Conservation (phyloP, 2,797 vertebrate genomes). For the Hydrocynus forskahlii region DNA sequence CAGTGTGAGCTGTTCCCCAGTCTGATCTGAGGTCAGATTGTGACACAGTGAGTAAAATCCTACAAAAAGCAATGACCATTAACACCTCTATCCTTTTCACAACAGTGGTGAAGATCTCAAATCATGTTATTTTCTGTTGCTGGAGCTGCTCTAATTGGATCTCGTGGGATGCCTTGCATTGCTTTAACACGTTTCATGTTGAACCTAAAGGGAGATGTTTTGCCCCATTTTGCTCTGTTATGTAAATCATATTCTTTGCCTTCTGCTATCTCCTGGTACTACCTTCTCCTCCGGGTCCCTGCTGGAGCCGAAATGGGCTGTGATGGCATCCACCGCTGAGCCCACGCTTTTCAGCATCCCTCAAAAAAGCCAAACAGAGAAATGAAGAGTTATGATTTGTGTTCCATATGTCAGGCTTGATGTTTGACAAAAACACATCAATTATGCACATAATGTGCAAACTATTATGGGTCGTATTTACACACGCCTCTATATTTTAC, state of each 20-base stretch:
- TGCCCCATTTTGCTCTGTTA: constrained; percentile 13
- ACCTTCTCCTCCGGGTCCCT: constrained; percentile 94
- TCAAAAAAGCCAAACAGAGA: constrained; percentile 46
- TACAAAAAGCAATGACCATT: not conserved
- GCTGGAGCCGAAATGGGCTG: constrained; percentile 92
- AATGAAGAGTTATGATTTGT: not conserved
- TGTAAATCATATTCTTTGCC: not conserved
- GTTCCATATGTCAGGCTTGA: not conserved
- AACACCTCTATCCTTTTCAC: not conserved
- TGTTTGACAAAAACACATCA: not conserved
- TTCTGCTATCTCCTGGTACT: constrained; percentile 39
- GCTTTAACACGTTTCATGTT: not conserved
- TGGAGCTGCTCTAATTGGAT: constrained; percentile 17
- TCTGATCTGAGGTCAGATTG: constrained; percentile 80
- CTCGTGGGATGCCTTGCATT: constrained; percentile 4
- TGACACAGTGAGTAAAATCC: not conserved
- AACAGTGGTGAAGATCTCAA: not conserved
- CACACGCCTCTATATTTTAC: not conserved
- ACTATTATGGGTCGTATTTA: not conserved
- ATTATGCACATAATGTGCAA: not conserved
- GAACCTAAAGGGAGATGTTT: constrained; percentile 13
- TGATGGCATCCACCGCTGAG: constrained; percentile 90
- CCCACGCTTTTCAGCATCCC: constrained; percentile 92
- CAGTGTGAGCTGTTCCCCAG: constrained; percentile 91
- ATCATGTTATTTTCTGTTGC: not conserved